Conservation (phyloP, 53 echinoderm and acorn worm genomes). For the Stichopus horrens region DNA sequence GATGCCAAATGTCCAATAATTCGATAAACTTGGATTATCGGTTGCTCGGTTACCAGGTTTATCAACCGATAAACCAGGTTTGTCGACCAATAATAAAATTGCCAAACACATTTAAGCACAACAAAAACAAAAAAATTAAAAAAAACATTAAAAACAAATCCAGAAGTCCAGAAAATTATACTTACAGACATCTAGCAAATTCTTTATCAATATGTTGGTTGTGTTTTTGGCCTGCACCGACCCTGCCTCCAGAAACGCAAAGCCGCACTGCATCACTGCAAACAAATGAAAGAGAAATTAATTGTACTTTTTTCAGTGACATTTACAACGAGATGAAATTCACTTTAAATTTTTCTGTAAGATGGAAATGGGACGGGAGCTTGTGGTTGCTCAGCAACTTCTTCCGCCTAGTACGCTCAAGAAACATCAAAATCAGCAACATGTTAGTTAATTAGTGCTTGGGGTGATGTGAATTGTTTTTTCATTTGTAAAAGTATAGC, state of each 20-base stretch:
- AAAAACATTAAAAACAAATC: neutral
- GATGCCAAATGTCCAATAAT: too few relatives aligned
- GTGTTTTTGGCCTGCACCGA: constrained; percentile 89
- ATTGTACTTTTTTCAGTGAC: too few relatives aligned
- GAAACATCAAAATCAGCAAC: too few relatives aligned
- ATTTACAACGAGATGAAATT: too few relatives aligned
- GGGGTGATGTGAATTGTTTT: too few relatives aligned
- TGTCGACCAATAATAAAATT: neutral
- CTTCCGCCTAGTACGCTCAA: too few relatives aligned
- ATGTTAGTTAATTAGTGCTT: too few relatives aligned
- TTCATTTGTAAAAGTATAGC: too few relatives aligned
- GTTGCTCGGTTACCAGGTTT: neutral
- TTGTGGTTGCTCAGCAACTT: too few relatives aligned
- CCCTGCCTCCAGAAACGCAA: constrained; percentile 87
- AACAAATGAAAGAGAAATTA: neutral
- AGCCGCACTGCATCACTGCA: constrained; percentile 88
- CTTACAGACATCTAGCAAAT: constrained; percentile 89
- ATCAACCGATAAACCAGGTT: neutral
- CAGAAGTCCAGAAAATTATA: neutral
- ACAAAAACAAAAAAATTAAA: neutral
- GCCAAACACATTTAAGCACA: neutral
- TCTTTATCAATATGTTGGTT: constrained; percentile 89
- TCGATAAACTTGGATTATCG: neutral
- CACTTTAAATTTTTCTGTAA: too few relatives aligned
- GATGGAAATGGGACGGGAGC: too few relatives aligned